Evolutionary conservation across 2,797 vertebrate genomes (phyloP).

Genomic region (Pseudochaenichthys georgianus): DNA sequence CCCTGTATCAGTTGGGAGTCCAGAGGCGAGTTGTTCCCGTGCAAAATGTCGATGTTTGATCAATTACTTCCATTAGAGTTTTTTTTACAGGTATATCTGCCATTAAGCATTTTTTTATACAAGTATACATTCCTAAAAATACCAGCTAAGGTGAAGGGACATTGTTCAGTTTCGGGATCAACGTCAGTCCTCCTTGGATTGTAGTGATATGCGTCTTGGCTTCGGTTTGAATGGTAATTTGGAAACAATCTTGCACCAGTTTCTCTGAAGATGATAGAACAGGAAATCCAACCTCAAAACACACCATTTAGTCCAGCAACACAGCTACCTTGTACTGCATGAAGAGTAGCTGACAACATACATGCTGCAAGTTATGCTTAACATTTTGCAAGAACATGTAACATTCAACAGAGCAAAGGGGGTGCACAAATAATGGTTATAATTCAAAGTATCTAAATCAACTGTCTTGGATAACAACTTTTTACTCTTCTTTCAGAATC

Average conservation of each 20-base stretch:
- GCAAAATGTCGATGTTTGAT: neutral
- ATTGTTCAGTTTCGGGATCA: neutral
- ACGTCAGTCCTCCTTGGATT: neutral
- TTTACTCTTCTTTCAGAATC: constrained; percentile 49
- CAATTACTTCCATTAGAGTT: neutral
- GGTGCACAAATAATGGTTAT: neutral
- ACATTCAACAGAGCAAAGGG: constrained; percentile 32
- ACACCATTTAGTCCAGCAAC: neutral
- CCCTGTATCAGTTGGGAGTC: too few relatives aligned
- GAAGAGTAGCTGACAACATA: neutral
- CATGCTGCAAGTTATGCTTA: constrained; percentile 8
- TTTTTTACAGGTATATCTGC: neutral
- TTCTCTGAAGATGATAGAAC: neutral
- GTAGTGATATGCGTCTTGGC: neutral
- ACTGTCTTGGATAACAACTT: constrained; percentile 17
- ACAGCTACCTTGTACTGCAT: neutral
- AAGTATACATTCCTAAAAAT: neutral
- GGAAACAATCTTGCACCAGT: neutral
- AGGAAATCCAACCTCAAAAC: neutral
- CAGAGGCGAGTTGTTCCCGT: neutral
- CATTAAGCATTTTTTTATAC: neutral
- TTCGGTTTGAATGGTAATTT: neutral
- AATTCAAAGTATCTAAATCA: neutral
- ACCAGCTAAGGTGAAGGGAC: neutral
- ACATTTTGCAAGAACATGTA: constrained; percentile 23